These are phyloP conservation scores for Chaenocephalus aceratus DNA, from an alignment of 2,113 vertebrate genomes.

Conservation along the genomic window DNA sequence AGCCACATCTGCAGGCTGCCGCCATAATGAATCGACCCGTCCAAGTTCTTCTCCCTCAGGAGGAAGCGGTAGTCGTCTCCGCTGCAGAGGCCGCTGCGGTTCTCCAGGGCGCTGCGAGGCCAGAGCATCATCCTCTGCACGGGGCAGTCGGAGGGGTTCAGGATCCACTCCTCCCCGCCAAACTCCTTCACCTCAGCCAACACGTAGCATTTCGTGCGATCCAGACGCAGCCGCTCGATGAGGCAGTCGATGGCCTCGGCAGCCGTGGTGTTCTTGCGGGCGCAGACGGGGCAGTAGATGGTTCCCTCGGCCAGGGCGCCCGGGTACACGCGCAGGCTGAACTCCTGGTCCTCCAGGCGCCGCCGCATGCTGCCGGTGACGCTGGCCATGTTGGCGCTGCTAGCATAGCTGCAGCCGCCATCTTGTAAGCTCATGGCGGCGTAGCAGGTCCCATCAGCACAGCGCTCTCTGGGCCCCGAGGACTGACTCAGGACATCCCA, in stretches of 20 bases:
- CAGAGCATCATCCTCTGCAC: conserved; percentile 98
- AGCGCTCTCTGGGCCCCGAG: conserved; percentile 73
- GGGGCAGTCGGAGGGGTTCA: conserved; percentile 95
- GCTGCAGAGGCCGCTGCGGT: conserved; percentile 83
- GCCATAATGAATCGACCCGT: conserved; percentile 95
- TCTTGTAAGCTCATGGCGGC: conserved; percentile 96
- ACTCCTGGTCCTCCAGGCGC: conserved; percentile 95
- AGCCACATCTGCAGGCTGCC: conserved; percentile 97
- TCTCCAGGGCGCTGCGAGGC: conserved; percentile 94
- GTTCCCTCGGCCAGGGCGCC: conserved; percentile 93
- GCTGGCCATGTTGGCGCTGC: conserved; percentile 69
- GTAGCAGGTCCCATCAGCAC: conserved; percentile 90
- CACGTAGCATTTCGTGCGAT: conserved; percentile 93
- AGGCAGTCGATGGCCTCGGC: conserved; percentile 94
- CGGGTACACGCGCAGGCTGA: conserved; percentile 91
- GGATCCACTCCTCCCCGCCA: conserved; percentile 98
- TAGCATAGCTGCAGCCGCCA: conserved; percentile 86
- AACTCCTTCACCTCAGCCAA: conserved; percentile 97
- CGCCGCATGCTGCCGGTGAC: conserved; percentile 85
- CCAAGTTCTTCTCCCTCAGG: conserved; percentile 95
- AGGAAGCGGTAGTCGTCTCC: conserved; percentile 97
- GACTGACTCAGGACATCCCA: conserved; percentile 85
- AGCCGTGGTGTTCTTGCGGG: conserved; percentile 92
- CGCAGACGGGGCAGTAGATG: conserved; percentile 93
- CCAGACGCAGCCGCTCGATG: conserved; percentile 89